Conservation (phyloP, 2,113 vertebrate genomes). For the Notechis scutatus region DNA sequence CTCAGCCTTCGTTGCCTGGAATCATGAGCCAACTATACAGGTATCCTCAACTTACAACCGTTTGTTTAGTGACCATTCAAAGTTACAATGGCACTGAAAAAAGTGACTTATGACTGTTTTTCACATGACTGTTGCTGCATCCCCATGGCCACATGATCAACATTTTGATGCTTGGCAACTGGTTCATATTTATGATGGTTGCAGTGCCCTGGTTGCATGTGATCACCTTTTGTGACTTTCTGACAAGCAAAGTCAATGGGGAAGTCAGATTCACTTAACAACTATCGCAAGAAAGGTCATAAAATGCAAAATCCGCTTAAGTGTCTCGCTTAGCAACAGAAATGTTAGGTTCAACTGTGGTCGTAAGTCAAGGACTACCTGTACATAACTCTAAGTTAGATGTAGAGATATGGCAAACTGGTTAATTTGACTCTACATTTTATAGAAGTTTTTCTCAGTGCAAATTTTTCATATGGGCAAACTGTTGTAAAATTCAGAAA, state of each 20-base stretch:
- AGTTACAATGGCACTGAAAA: neutral
- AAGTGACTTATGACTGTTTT: neutral
- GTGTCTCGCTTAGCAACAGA: neutral
- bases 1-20: neutral
- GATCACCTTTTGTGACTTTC: neutral
- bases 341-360: neutral
- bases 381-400: neutral
- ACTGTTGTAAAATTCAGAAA: neutral
- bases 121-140: neutral
- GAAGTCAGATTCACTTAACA: neutral
- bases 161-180: neutral
- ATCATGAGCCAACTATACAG: neutral
- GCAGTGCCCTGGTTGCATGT: neutral
- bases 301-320: neutral
- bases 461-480: neutral
- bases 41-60: neutral
- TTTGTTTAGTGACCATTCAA: neutral
- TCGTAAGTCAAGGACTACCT: neutral
- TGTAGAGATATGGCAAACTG: neutral
- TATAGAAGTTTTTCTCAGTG: neutral
- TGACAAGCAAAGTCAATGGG: neutral
- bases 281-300: neutral
- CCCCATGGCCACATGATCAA: neutral
- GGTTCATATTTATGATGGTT: neutral
- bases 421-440: neutral